Evolutionary conservation across 2,888 invertebrate genomes (phyloP), one percentile per base, ranked within the genome.

Genomic region (Watsonalla binaria): DNA sequence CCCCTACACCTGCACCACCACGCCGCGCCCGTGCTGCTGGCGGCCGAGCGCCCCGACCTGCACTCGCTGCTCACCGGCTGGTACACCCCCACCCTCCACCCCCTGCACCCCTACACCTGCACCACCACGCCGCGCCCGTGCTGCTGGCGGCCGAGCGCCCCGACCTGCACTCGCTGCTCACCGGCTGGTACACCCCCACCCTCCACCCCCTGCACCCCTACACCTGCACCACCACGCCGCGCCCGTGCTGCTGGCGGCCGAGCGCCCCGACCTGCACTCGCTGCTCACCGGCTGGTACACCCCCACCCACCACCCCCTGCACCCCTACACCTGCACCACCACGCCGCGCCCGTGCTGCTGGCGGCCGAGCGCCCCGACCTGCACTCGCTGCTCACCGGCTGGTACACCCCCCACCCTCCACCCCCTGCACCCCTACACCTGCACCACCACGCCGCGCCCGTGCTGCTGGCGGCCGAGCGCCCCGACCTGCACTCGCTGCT

Each of bases 11-110:
- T 1, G 37, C 37, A 37, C 6, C 96, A 96, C 69, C 96, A 96
- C 86, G 86, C 90, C 51, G 92, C 72, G 47, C 93, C 95, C 89
- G 94, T 97, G 63, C 92, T 97, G 45, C 93, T 93, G 58, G 93
- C 94, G 47, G 93, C 93, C 74, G 86, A 95, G 14, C 85, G 93
- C 6, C 86, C 24, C 24, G 24, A 37, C 37, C 6, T 8, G 8
- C 37, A 37, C 37, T 1, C 37, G 37, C 37, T 37, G 37, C 42
- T 8, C 42, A 8, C 42, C 6, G 42, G 11, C 42, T 94, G 95
- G 94, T 94, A 37, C 45, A 0, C 45, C 4, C 53, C 24, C 58
- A 33, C 54, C 45, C 58, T 42, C 46, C n/a, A 50, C 53, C 11
- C 24, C 11, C 54, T 24, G 24, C 24, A 45, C 47, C 46, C 51